Evolutionary conservation across 2,797 vertebrate genomes (phyloP), one percentile per base, ranked within the genome.

Genomic region (Alauda arvensis): DNA sequence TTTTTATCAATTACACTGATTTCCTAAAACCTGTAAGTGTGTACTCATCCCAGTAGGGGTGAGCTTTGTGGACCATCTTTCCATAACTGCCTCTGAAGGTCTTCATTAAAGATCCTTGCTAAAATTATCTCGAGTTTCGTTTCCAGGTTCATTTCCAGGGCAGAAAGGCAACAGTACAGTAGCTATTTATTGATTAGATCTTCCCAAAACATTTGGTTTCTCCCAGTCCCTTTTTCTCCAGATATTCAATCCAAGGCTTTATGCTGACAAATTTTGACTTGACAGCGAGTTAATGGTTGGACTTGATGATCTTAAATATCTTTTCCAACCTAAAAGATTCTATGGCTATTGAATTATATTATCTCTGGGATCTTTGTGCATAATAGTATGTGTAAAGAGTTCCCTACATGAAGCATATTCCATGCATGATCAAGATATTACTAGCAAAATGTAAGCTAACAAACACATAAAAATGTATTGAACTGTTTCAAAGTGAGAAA

Each of bases 401-500:
- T 88, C n/a, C 39, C 31, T 12, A 63, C 14, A 46, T 19, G 25
- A 79, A 70, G 12, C 17, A 33, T 63, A 48, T 81, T 68, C 28
- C 24, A 19, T 42, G 29, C 8, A 33, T 13, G 26, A 87, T 24
- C 0, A 0, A 61, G 51, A 77, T 33, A 5, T 25, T 55, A 59
- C 23, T 33, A 79, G 33, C 19, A 70, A 29, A 61, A 11, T 14
- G 10, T 48, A 79, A 86, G 21, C 6, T 71, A 66, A 61, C 6
- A 77, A 74, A 42, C 9, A 45, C 5, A 28, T 8, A 46, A 43
- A 63, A 49, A 37, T 42, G 10, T 18, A 28, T 46, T 56, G 6
- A 77, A 67, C 37, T 28, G 14, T 33, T 69, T 91, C 61, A 55
- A 74, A 88, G 61, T n/a, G 51, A 75, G 33, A 75, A 87, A 45